Conservation (phyloP, 2,113 vertebrate genomes). For the Etheostoma spectabile region DNA sequence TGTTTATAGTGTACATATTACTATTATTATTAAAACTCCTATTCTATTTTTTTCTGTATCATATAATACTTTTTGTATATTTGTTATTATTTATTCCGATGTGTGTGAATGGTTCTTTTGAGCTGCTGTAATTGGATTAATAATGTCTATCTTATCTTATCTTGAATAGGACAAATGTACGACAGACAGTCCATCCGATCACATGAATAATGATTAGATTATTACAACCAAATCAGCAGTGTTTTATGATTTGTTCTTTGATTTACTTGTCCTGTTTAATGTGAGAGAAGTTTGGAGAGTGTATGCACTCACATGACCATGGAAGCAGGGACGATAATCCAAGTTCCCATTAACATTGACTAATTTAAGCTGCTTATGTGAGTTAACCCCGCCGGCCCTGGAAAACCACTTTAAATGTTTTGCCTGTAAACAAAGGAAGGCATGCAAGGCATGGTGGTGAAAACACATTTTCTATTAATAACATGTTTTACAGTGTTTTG, state of each 20-base stretch:
- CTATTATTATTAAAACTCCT: too few relatives aligned
- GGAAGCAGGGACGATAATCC: background rate
- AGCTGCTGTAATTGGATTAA: too few relatives aligned
- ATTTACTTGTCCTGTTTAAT: background rate
- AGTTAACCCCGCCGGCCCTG: conserved; percentile 17
- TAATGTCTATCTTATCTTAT: too few relatives aligned
- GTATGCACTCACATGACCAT: background rate
- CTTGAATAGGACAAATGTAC: background rate
- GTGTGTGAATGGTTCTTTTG: too few relatives aligned
- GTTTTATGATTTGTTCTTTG: background rate
- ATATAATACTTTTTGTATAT: too few relatives aligned
- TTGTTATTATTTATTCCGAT: too few relatives aligned
- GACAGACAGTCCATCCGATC: background rate
- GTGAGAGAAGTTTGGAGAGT: background rate
- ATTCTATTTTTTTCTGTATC: too few relatives aligned
- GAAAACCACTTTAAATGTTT: conserved; percentile 4
- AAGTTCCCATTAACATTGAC: background rate
- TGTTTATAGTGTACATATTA: too few relatives aligned
- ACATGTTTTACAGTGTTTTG: background rate
- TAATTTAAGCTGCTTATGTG: conserved; percentile 22
- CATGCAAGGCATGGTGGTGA: background rate
- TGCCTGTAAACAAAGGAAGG: background rate
- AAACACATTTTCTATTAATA: conserved; percentile 18
- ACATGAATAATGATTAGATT: background rate
- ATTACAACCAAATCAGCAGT: background rate